Evolutionary conservation across 2,797 vertebrate genomes (phyloP).

Genomic region (Propithecus perrieri): DNA sequence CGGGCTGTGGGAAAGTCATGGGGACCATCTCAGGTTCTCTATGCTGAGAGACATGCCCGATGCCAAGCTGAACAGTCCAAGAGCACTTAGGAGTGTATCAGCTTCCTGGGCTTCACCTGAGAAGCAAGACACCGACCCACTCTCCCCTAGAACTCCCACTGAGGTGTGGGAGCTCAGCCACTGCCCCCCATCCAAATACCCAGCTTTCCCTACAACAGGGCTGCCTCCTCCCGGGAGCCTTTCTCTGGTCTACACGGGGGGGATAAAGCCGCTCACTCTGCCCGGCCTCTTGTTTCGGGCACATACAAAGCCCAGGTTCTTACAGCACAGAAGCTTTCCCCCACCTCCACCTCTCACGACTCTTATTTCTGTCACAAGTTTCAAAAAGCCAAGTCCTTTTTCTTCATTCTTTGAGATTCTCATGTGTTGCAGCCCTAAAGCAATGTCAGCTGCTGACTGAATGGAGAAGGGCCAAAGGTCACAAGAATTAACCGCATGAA

Average conservation of each 20-base stretch:
- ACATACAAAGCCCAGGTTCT: neutral
- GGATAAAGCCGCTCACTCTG: neutral
- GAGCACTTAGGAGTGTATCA: neutral
- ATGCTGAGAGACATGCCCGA: neutral
- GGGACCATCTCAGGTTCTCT: neutral
- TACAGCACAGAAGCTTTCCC: neutral
- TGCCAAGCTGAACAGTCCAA: neutral
- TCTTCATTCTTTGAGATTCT: neutral
- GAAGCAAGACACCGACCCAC: neutral
- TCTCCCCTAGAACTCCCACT: neutral
- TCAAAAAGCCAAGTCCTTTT: constrained; percentile 6
- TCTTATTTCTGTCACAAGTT: neutral
- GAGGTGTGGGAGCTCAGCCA: neutral
- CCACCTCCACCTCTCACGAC: neutral
- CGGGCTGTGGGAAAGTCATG: neutral
- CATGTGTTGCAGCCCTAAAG: neutral
- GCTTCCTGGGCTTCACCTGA: neutral
- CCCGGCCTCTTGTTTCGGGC: neutral
- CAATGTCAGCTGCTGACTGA: neutral
- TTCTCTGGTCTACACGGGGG: neutral
- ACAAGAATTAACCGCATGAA: neutral
- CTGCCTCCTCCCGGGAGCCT: neutral
- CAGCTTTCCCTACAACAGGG: neutral
- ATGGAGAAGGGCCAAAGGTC: neutral
- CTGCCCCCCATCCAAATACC: neutral